Evolutionary conservation across 1,140 invertebrate species (phyloP).

Genomic region (Metopolophium dirhodum): DNA sequence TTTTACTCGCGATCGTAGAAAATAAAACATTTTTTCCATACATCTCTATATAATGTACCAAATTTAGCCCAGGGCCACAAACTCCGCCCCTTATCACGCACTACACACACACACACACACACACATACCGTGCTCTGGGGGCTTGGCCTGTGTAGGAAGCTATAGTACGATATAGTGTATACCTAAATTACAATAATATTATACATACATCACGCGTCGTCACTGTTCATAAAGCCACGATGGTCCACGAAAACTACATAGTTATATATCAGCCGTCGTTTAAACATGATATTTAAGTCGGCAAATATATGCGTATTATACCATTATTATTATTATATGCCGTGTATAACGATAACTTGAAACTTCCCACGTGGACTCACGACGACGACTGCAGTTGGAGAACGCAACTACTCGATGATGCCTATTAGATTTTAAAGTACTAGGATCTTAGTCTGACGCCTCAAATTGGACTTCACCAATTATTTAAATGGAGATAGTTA

Average conservation of each 20-base stretch:
- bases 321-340: background rate
- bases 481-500: no score
- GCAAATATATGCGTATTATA: background rate
- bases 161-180: background rate
- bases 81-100: background rate
- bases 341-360: background rate
- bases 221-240: background rate
- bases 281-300: background rate
- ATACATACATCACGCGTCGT: constrained; percentile 7
- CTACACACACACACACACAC: no score
- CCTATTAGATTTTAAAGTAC: background rate
- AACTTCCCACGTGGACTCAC: background rate
- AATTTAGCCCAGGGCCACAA: background rate
- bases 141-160: background rate
- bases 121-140: background rate
- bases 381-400: background rate
- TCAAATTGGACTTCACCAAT: no score
- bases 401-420: background rate
- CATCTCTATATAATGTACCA: background rate
- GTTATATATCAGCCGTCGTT: background rate
- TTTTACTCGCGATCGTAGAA: background rate
- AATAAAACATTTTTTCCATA: background rate
- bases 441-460: no score
- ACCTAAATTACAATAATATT: background rate
- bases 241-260: background rate